Evolutionary conservation across 2,113 vertebrate genomes (phyloP).

Genomic region (Tragelaphus scriptus): DNA sequence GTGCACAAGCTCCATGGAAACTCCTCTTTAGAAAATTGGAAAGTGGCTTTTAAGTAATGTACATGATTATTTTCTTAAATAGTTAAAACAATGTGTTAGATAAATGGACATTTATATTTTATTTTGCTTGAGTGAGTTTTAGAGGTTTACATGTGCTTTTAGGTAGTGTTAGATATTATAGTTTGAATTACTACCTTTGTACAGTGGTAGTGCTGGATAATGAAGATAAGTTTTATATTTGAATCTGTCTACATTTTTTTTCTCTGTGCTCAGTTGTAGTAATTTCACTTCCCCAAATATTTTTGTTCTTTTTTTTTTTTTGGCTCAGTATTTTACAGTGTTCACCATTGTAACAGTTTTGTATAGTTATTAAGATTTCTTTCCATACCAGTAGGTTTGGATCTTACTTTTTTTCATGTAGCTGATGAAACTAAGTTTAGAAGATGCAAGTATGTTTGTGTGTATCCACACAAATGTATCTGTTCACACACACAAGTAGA

Average conservation of each 20-base stretch:
- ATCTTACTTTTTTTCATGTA: background rate
- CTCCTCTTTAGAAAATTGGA: background rate
- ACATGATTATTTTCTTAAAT: background rate
- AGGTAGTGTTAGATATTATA: background rate
- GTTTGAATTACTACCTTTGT: background rate
- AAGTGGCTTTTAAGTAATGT: slow-evolving; percentile 5
- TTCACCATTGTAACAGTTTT: background rate
- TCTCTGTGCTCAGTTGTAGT: background rate
- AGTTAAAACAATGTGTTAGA: background rate
- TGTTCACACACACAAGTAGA: background rate
- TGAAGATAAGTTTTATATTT: background rate
- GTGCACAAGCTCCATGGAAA: background rate
- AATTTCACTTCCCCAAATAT: slow-evolving; percentile 24
- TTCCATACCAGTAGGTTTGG: background rate
- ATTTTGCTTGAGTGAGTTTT: slow-evolving; percentile 25
- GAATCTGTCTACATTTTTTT: background rate
- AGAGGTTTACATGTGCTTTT: slow-evolving; percentile 10
- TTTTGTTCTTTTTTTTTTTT: background rate
- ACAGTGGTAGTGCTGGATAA: background rate
- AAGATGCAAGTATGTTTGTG: background rate
- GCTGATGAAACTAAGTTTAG: background rate
- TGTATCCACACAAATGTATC: background rate
- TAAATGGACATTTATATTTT: background rate
- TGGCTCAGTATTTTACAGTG: background rate
- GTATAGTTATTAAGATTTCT: background rate